Conservation (phyloP, 2,797 vertebrate species). For the Okamejei kenojei region DNA sequence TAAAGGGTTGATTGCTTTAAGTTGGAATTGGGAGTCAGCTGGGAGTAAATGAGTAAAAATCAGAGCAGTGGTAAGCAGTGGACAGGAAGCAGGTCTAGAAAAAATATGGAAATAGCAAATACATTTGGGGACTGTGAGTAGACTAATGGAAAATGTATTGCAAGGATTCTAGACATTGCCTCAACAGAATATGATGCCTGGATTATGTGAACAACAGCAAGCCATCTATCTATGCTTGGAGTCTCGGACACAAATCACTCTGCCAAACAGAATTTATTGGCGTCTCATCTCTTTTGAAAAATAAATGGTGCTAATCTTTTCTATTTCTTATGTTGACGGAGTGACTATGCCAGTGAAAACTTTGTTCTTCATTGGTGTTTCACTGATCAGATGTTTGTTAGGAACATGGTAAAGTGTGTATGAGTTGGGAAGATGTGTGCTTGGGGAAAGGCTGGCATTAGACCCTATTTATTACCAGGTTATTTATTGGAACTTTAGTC, state of each 20-base stretch:
- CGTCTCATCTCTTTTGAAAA: not conserved
- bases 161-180: not conserved
- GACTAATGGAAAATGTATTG: not conserved
- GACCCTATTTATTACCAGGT: not conserved
- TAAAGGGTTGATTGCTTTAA: not conserved
- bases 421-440: not conserved
- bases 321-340: not conserved
- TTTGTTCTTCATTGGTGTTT: not conserved
- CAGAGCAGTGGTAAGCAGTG: not conserved
- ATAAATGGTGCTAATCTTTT: not conserved
- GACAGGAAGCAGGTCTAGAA: not conserved
- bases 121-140: not conserved
- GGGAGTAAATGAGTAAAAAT: not conserved
- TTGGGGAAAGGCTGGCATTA: not conserved
- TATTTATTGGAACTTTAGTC: not conserved
- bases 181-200: not conserved
- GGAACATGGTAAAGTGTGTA: not conserved
- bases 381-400: not conserved
- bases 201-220: too few relatives aligned
- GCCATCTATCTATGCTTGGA: too few relatives aligned
- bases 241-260: not conserved
- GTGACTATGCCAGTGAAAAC: not conserved
- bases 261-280: not conserved
- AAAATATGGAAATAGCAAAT: not conserved
- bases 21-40: not conserved